Conservation (phyloP, 2,797 vertebrate genomes). For the Poeciliopsis presidionis region DNA sequence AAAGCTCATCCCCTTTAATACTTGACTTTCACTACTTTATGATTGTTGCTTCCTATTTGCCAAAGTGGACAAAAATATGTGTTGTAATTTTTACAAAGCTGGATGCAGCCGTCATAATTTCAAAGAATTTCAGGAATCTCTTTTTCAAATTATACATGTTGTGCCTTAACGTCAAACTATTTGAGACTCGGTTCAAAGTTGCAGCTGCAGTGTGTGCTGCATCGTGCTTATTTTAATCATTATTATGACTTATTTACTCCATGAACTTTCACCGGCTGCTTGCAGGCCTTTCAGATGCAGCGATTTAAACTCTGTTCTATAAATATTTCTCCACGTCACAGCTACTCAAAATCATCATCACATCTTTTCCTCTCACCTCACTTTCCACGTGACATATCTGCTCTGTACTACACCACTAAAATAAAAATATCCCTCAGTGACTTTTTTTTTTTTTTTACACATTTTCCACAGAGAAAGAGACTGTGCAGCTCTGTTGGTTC, state of each 20-base stretch:
- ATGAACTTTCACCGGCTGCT: conserved; percentile 24
- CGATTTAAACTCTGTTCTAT: conserved; percentile 43
- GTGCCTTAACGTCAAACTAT: background rate
- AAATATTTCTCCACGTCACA: conserved; percentile 49
- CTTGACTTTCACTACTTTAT: background rate
- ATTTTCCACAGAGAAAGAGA: conserved; percentile 16
- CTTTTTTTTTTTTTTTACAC: background rate
- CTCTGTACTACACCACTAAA: conserved; percentile 39
- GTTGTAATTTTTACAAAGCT: background rate
- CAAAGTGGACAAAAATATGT: background rate
- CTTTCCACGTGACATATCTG: conserved; percentile 25
- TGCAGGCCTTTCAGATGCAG: background rate
- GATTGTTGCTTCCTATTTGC: background rate
- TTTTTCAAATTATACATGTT: background rate
- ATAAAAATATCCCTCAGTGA: conserved; percentile 63
- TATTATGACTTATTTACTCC: conserved; percentile 41
- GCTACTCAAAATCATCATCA: conserved; percentile 36
- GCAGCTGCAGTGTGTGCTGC: background rate
- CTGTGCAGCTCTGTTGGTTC: conserved; percentile 26
- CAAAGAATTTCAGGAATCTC: background rate
- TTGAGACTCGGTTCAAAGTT: background rate
- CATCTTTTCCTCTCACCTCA: conserved; percentile 35
- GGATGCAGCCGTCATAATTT: background rate
- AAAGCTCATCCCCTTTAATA: background rate
- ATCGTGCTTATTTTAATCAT: conserved; percentile 14